phyloP scores from a whole-genome alignment of 2,888 invertebrate species.

The Megalurothrips usitatus region DNA sequence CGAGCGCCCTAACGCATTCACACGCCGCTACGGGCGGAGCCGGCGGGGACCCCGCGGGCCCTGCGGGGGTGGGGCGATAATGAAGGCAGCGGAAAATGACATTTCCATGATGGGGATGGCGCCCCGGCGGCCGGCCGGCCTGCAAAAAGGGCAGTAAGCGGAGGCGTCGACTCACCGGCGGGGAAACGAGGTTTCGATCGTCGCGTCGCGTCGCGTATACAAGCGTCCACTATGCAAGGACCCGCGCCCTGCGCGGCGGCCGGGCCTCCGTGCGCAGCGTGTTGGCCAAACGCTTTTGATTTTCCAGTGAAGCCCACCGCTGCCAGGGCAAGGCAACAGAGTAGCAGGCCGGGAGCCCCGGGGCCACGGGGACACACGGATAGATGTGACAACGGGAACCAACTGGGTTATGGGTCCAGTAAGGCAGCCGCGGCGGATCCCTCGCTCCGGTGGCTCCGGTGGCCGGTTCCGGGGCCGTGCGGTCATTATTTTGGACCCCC shows the following conservation, averaged over 20 bases:
- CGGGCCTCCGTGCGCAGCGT: neutral
- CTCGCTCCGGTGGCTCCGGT: neutral
- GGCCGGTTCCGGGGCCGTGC: neutral
- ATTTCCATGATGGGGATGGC: neutral
- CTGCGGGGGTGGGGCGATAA: neutral
- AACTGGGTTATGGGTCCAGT: too few species aligned
- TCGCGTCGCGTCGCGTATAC: neutral
- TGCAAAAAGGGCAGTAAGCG: neutral
- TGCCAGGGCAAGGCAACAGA: neutral
- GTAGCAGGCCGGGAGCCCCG: too few species aligned
- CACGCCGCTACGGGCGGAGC: too few species aligned
- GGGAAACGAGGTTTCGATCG: too few species aligned
- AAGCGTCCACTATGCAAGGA: neutral
- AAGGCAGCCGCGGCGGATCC: too few species aligned
- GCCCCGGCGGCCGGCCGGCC: neutral
- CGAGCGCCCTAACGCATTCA: too few species aligned
- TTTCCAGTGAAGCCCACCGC: too few species aligned
- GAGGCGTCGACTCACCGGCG: neutral
- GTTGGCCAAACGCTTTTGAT: neutral
- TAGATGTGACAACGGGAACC: too few species aligned
- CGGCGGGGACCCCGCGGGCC: neutral
- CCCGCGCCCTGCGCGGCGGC: neutral
- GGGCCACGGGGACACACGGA: too few species aligned
- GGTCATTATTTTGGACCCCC: neutral
- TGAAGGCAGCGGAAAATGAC: constrained; percentile 3